Percentiles rank a stretch among this genome's conserved stretches.
Conservation (phyloP, 2,888 invertebrate genomes). For the Sarcophaga rosellei region DNA sequence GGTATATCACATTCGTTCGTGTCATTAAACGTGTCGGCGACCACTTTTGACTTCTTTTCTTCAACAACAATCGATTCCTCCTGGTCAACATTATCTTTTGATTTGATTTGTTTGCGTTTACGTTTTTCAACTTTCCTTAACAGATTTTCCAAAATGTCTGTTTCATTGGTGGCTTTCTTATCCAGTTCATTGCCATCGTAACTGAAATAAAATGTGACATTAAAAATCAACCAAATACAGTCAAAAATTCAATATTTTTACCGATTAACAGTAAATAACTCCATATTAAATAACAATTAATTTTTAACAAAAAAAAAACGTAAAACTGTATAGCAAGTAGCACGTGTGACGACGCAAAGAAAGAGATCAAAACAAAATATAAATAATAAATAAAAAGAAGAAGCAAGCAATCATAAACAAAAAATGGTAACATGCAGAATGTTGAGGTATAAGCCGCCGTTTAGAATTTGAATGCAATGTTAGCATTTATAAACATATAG, state of each 20-base stretch:
- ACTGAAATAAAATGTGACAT: slow-evolving; percentile 36
- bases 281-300: slow-evolving; percentile 82
- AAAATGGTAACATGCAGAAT: background rate
- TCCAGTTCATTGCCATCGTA: slow-evolving; percentile 69
- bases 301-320: background rate
- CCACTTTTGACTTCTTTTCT: slow-evolving; percentile 33
- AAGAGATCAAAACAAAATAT: slow-evolving; percentile 4
- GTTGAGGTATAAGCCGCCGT: too few relatives aligned
- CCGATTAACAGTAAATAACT: slow-evolving; percentile 88
- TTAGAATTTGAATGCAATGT: too few relatives aligned
- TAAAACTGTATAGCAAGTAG: background rate
- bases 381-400: background rate
- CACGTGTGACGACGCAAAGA: slow-evolving; percentile 43
- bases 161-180: slow-evolving; percentile 79
- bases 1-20: slow-evolving; percentile 6
- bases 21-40: slow-evolving; percentile 16
- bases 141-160: slow-evolving; percentile 83
- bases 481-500: too few relatives aligned
- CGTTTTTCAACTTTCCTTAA: slow-evolving; percentile 84
- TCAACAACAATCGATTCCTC: slow-evolving; percentile 22
- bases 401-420: background rate
- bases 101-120: slow-evolving; percentile 77
- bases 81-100: slow-evolving; percentile 52
- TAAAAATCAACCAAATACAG: background rate
- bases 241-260: slow-evolving; percentile 74